These are phyloP conservation scores for Anarsia innoxiella DNA, from an alignment of 2,888 invertebrate species.

Conservation along the genomic window DNA sequence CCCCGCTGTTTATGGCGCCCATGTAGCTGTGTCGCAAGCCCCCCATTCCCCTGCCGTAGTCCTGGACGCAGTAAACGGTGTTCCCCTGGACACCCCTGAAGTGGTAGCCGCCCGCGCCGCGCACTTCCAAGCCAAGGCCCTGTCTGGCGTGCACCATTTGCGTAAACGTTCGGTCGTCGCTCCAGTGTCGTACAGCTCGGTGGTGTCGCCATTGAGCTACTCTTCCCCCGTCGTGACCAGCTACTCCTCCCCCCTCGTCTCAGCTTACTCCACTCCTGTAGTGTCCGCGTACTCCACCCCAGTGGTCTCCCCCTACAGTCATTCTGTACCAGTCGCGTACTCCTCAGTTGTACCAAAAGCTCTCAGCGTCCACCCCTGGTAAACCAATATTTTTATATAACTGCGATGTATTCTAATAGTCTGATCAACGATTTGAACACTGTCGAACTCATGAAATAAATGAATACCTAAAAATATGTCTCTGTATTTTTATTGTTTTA, in stretches of 20 bases:
- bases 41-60: conserved; percentile 62
- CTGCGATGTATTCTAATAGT: conserved; percentile 11
- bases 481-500: no score
- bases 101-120: conserved; percentile 65
- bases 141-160: conserved; percentile 53
- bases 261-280: conserved; percentile 30
- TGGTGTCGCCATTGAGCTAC: conserved; percentile 34
- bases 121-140: conserved; percentile 63
- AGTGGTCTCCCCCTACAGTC: conserved; percentile 22
- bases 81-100: conserved; percentile 66
- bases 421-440: conserved; percentile 21
- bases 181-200: conserved; percentile 44
- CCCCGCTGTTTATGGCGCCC: conserved; percentile 27
- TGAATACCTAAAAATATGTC: no score
- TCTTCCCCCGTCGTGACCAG: conserved; percentile 21
- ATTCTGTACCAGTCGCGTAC: conserved; percentile 26
- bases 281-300: conserved; percentile 33
- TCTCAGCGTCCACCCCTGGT: conserved; percentile 52
- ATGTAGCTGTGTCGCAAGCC: conserved; percentile 38
- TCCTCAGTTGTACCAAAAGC: conserved; percentile 35
- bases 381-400: no score
- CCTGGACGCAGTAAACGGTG: conserved; percentile 57
- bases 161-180: conserved; percentile 48
- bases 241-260: conserved; percentile 22
- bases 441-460: conserved; percentile 39